Evolutionary conservation across 2,888 invertebrate species (phyloP).

Genomic region (Cerastis leucographa): DNA sequence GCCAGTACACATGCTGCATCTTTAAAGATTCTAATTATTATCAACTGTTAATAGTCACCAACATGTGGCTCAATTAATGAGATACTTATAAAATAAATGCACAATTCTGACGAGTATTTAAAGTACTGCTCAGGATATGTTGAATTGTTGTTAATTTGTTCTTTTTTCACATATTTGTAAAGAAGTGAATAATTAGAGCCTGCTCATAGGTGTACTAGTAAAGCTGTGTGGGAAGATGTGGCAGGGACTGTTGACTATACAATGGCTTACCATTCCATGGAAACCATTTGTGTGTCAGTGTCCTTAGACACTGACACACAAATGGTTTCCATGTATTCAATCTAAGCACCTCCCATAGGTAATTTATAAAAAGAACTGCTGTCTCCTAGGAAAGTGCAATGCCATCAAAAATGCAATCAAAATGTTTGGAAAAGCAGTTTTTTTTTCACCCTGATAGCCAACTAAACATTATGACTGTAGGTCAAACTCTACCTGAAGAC

Average conservation of each 20-base stretch:
- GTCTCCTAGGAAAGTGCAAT: too few species aligned
- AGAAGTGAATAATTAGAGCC: too few species aligned
- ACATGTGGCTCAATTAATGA: constrained; percentile 1
- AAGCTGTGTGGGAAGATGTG: background rate
- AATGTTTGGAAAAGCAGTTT: too few species aligned
- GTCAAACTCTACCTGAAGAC: constrained; percentile 88
- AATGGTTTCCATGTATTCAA: background rate
- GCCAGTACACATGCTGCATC: constrained; percentile 49
- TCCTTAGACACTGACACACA: background rate
- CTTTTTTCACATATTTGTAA: too few species aligned
- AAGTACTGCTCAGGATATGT: too few species aligned
- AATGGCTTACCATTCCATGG: too few species aligned
- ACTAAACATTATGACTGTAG: background rate
- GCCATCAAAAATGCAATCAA: too few species aligned
- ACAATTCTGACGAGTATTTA: background rate
- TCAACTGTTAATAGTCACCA: constrained; percentile 18
- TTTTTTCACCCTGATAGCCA: background rate
- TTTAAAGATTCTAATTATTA: constrained; percentile 35
- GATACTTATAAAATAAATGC: background rate
- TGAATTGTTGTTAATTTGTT: too few species aligned
- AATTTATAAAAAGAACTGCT: too few species aligned
- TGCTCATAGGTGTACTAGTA: background rate
- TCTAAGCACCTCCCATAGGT: background rate
- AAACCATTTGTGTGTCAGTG: too few species aligned
- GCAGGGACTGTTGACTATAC: background rate